These are phyloP conservation scores for Hemistola chrysoprasaria DNA, from an alignment of 2,888 invertebrate species.

Conservation along the genomic window DNA sequence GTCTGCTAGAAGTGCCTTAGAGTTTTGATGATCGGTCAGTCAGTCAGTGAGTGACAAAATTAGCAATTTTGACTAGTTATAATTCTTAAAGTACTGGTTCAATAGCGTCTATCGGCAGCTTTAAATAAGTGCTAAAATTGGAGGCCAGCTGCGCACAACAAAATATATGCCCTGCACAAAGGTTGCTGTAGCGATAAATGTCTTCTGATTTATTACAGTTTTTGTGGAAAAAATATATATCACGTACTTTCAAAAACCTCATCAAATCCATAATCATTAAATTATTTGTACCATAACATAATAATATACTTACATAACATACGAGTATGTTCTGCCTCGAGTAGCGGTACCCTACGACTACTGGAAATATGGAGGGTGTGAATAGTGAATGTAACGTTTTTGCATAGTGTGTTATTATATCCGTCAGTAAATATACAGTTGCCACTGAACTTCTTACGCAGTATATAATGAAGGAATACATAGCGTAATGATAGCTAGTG, in stretches of 20 bases:
- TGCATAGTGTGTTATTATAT: conserved; percentile 39
- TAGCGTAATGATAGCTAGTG: conserved; percentile 30
- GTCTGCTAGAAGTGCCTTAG: too few species aligned
- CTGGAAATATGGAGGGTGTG: conserved; percentile 25
- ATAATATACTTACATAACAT: too few species aligned
- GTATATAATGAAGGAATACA: conserved; percentile 47
- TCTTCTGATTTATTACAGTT: conserved; percentile 44
- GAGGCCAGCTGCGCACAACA: conserved; percentile 14
- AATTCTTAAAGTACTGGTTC: too few species aligned
- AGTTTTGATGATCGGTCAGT: too few species aligned
- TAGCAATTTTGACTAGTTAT: too few species aligned
- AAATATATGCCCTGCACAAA: conserved; percentile 20
- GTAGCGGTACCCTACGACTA: conserved; percentile 30
- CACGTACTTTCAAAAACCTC: too few species aligned
- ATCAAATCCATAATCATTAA: too few species aligned
- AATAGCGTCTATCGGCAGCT: conserved; percentile 3
- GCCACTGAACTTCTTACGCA: conserved; percentile 43
- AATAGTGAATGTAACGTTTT: conserved; percentile 28
- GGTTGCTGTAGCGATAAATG: conserved; percentile 38
- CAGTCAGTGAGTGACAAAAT: too few species aligned
- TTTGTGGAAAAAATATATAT: conserved; percentile 36
- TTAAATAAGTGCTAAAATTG: conserved; percentile 9
- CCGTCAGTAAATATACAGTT: conserved; percentile 34
- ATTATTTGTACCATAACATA: too few species aligned
- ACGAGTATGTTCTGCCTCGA: conserved; percentile 30